A percentile compares a stretch with the other conserved stretches of the same genome.
Conservation (phyloP, 92 coral and sea anemone genomes). For the Chrysogorgia sp. region DNA sequence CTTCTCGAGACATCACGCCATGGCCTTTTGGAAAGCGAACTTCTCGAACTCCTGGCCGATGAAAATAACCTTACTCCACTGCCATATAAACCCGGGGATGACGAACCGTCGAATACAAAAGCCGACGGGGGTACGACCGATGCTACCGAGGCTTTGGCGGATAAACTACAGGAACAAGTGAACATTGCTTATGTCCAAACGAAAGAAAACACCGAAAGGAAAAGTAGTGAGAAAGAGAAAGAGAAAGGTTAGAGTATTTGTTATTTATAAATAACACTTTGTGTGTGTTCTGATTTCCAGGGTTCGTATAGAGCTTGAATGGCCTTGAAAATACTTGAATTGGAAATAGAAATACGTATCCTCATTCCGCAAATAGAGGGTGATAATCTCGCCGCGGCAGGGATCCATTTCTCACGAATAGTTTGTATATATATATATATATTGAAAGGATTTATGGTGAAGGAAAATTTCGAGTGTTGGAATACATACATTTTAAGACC, state of each 20-base stretch:
- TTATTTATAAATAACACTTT: background rate
- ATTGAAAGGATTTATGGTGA: too few relatives aligned
- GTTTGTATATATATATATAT: too few relatives aligned
- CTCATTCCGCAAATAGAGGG: too few relatives aligned
- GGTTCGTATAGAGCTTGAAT: too few relatives aligned
- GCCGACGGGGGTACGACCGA: slow-evolving; percentile 39
- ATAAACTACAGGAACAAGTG: slow-evolving; percentile 85
- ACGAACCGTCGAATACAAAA: slow-evolving; percentile 63
- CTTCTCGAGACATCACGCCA: slow-evolving; percentile 96
- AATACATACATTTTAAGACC: too few relatives aligned
- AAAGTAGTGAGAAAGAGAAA: slow-evolving; percentile 29
- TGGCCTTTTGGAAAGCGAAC: slow-evolving; percentile 92
- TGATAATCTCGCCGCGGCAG: too few relatives aligned
- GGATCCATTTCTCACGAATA: too few relatives aligned
- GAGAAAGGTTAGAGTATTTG: slow-evolving; percentile 39
- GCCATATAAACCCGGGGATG: slow-evolving; percentile 77
- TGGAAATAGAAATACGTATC: too few relatives aligned
- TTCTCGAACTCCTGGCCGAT: slow-evolving; percentile 90
- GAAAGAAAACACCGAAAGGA: slow-evolving; percentile 53
- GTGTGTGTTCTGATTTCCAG: too few relatives aligned
- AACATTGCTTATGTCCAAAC: slow-evolving; percentile 86
- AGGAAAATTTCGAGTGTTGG: too few relatives aligned
- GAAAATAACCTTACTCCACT: slow-evolving; percentile 82
- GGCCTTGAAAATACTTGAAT: too few relatives aligned
- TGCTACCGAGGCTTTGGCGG: slow-evolving; percentile 67